Base-by-base conservation (phyloP, 2,797 vertebrate species). In the Aselliscus stoliczkanus region DNA sequence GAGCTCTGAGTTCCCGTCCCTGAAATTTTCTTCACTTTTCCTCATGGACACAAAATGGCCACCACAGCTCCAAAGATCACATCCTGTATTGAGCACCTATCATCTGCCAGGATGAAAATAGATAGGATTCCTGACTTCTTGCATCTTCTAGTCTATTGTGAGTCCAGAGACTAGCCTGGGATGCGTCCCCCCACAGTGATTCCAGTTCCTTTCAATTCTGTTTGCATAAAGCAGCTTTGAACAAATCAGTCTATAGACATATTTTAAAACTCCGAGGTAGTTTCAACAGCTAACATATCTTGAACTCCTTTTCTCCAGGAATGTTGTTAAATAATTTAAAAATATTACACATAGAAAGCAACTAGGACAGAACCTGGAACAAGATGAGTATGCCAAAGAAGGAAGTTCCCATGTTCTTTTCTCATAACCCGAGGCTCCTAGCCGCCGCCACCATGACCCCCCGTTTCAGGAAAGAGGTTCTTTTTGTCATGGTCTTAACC, bases 1-100 rank as follows among this genome's bases (percentile, higher is more conserved):
- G 29, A 37, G 39, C 9, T 42, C 84, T 79, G 70, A 14, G 29
- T 62, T 20, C 6, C 20, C 14, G 14, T 58, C n/a, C 3, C n/a
- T 77, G 39, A 86, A 47, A 73, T 23, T n/a, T 17, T n/a, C 58
- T 65, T 56, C 18, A 3, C 39, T 80, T 80, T 31, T 44, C 25
- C 50, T 94, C 65, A 77, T 54, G n/a, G 44, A 29, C 90, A 83
- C 50, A 88, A 86, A 94, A 90, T 31, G 54, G 70, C 83, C n/a
- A 44, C 34, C 1, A 11, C 15, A 14, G 42, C 67, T 90, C 84
- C 77, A 42, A 44, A 81, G 44, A 60, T 81, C 87, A 31, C 80
- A 27, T 13, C 65, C 42, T 75, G 1, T 6, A 17, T 14, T 1
- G 11, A 44, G 7, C 12, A 14, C 4, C 29, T 47, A 12, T 56